Base-by-base conservation (phyloP, 92 coral and sea anemone species). In the Porites lobata region DNA sequence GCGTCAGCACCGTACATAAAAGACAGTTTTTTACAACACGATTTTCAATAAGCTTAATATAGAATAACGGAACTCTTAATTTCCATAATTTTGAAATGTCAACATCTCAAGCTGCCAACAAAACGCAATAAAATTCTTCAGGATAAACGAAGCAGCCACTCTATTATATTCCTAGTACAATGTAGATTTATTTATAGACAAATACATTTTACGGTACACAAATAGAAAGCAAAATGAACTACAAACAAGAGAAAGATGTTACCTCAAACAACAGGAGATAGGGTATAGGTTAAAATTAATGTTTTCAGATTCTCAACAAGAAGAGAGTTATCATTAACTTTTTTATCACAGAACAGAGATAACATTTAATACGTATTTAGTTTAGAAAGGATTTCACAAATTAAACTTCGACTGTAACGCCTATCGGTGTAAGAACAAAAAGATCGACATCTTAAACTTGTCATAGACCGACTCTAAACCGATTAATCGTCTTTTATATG, bases 391-490 rank as follows among this genome's bases (percentile, higher is more conserved):
- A 19, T 72, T 13, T 19, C 24, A 53, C 15, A 51, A 52, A 80
- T 50, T 67, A 66, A 65, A 19, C 47, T 62, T 51, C 29, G 50
- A 4, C 4, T 57, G 32, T 56, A 81, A 69, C 85, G 72, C 83
- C 61, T 65, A n/a, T 71, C 50, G 6, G 57, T 81, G 18, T 54
- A 13, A 81, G 56, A 81, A 81, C 66, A 52, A 69, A 69, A 67
- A 18, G 58, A 14, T 52, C 53, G 76, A 52, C 85, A 81, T 56
- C 65, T 81, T 53, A 26, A 81, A 61, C 69, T 62, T 83, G 87
- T 62, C 79, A 83, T 72, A 61, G 0, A 38, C 47, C 6, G 47
- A 72, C 29, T 24, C 32, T 51, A 53, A 24, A 9, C 7, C 50
- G 29, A 20, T 38, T 65, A 59, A 58, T 67, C 54, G 52, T 43